A percentile compares a stretch with the other conserved stretches of the same genome.
These are phyloP conservation scores for Bostrychus sinensis DNA, from an alignment of 2,113 vertebrate genomes.

Conservation along the genomic window DNA sequence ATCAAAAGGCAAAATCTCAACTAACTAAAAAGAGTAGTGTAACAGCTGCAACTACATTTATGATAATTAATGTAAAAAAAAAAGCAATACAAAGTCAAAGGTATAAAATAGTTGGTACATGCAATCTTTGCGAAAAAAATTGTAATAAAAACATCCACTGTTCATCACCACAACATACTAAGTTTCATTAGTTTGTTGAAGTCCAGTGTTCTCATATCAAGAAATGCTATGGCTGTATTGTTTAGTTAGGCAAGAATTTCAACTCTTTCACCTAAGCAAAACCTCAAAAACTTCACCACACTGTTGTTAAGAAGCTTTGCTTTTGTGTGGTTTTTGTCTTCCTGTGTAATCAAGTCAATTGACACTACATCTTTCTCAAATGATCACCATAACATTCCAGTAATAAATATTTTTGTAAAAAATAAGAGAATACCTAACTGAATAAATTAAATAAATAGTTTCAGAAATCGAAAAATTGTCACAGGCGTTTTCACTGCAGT, in stretches of 20 bases:
- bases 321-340: slow-evolving; percentile 9
- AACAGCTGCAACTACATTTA: slow-evolving; percentile 45
- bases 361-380: slow-evolving; percentile 23
- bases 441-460: slow-evolving; percentile 61
- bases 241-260: slow-evolving; percentile 23
- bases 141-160: slow-evolving; percentile 53
- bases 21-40: neutral
- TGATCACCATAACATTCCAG: slow-evolving; percentile 44
- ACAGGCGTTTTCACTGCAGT: slow-evolving; percentile 33
- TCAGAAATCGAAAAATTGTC: slow-evolving; percentile 34
- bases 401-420: slow-evolving; percentile 55
- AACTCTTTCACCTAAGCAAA: slow-evolving; percentile 24
- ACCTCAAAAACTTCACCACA: neutral
- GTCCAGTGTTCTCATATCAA: slow-evolving; percentile 13
- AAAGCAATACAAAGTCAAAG: slow-evolving; percentile 8
- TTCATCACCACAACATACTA: slow-evolving; percentile 51
- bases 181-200: slow-evolving; percentile 64
- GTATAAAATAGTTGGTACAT: slow-evolving; percentile 70
- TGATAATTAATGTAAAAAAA: slow-evolving; percentile 35
- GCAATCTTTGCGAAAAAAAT: slow-evolving; percentile 49
- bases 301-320: slow-evolving; percentile 1
- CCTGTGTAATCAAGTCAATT: slow-evolving; percentile 19
- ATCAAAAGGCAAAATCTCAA: slow-evolving; percentile 67
- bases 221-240: neutral
- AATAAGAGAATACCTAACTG: slow-evolving; percentile 63